phyloP scores from a whole-genome alignment of 2,113 vertebrate species.

The Promerops cafer region DNA sequence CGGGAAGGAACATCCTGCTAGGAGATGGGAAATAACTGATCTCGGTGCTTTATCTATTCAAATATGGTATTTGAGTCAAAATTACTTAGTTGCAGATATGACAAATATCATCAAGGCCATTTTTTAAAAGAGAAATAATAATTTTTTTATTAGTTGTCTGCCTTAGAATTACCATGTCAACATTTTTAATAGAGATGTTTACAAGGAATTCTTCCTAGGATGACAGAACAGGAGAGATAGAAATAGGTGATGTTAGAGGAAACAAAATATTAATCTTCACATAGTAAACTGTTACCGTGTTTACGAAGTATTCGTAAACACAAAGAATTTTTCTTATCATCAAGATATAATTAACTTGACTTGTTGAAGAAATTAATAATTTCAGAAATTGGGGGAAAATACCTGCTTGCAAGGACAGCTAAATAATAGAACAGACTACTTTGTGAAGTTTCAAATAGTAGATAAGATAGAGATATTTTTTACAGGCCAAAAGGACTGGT shows the following conservation, averaged over 20 bases:
- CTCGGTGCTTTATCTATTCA: background rate
- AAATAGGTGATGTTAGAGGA: background rate
- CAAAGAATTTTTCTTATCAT: background rate
- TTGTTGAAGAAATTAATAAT: background rate
- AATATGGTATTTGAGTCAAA: background rate
- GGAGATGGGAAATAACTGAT: background rate
- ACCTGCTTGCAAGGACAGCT: background rate
- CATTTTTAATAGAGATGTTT: background rate
- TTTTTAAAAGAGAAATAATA: background rate
- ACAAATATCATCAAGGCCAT: background rate
- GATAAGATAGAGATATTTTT: background rate
- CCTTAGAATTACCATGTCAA: background rate
- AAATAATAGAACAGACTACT: background rate
- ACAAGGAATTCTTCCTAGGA: background rate
- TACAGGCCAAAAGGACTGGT: background rate
- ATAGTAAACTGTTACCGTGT: background rate
- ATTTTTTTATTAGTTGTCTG: background rate
- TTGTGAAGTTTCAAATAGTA: background rate
- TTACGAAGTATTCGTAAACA: background rate
- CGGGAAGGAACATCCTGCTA: background rate
- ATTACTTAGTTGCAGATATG: background rate
- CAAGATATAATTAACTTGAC: background rate
- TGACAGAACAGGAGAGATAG: background rate
- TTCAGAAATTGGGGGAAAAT: fast-evolving
- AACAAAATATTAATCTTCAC: background rate